Evolutionary conservation across 2,888 invertebrate species (phyloP).

Genomic region (Drosophila mulleri): DNA sequence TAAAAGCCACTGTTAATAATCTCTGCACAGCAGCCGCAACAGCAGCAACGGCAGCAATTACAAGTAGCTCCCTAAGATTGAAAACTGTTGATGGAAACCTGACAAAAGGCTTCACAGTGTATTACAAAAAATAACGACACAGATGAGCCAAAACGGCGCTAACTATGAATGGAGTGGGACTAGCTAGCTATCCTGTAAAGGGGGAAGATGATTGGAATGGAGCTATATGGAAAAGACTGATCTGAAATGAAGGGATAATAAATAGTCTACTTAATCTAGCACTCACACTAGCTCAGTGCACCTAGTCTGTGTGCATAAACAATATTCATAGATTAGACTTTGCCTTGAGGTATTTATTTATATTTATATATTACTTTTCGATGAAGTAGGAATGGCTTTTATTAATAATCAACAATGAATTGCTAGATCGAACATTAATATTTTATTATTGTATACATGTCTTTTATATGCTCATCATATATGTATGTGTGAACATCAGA

Average conservation of each 20-base stretch:
- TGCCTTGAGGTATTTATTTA: too few relatives aligned
- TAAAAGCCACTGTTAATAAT: conserved; percentile 62
- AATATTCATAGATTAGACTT: neutral
- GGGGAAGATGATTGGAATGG: neutral
- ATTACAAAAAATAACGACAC: neutral
- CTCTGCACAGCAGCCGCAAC: conserved; percentile 53
- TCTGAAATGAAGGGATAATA: too few relatives aligned
- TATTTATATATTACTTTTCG: too few relatives aligned
- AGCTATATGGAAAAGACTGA: neutral
- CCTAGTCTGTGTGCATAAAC: neutral
- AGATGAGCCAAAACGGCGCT: conserved; percentile 1
- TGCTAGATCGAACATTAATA: too few relatives aligned
- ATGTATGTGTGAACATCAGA: neutral
- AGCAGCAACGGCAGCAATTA: conserved; percentile 60
- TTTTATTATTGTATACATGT: too few relatives aligned
- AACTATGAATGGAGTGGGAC: neutral
- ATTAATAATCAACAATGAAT: too few relatives aligned
- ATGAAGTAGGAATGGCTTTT: too few relatives aligned
- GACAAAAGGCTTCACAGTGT: conserved; percentile 29
- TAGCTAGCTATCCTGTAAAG: conserved; percentile 7
- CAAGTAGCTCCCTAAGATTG: conserved; percentile 66
- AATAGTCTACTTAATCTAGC: neutral
- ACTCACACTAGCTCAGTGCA: neutral
- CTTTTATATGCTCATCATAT: neutral
- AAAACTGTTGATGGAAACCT: conserved; percentile 64